Conservation (phyloP, 2,888 invertebrate species). For the Mongoloraphidia duomilia region DNA sequence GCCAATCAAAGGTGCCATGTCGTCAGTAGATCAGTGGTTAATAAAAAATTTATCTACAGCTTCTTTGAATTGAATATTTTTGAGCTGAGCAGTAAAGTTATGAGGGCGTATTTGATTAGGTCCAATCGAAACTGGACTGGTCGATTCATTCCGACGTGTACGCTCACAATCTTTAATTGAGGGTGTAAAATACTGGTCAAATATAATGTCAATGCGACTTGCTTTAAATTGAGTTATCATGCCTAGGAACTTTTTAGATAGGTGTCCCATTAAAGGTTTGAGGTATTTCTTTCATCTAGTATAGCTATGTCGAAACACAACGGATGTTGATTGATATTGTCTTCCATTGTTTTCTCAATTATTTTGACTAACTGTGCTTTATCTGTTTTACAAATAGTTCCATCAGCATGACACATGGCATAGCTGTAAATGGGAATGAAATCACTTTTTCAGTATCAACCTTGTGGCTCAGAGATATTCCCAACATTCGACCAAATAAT, state of each 20-base stretch:
- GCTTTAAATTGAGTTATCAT: constrained; percentile 7
- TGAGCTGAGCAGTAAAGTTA: constrained; percentile 14
- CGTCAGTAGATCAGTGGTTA: constrained; percentile 11
- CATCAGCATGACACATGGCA: constrained; percentile 13
- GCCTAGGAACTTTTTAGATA: constrained; percentile 11
- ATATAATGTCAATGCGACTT: constrained; percentile 11
- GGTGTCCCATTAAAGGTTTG: constrained; percentile 9
- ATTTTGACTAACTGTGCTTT: constrained; percentile 7
- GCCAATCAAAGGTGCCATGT: constrained; percentile 12
- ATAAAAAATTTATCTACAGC: constrained; percentile 11
- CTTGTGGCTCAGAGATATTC: constrained; percentile 11
- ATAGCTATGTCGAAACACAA: neutral
- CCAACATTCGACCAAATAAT: constrained; percentile 14
- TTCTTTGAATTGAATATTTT: constrained; percentile 14
- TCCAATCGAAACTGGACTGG: neutral
- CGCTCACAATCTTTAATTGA: constrained; percentile 15
- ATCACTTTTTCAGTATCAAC: constrained; percentile 14
- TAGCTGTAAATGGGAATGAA: constrained; percentile 11
- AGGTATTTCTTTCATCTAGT: constrained; percentile 10
- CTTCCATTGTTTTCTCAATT: constrained; percentile 6
- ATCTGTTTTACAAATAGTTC: constrained; percentile 7
- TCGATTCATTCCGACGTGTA: constrained; percentile 8
- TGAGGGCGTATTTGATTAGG: constrained; percentile 4
- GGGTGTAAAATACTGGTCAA: constrained; percentile 14
- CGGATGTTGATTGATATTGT: neutral